Evolutionary conservation across 2,113 vertebrate species (phyloP).

Genomic region (Eonycteris spelaea): DNA sequence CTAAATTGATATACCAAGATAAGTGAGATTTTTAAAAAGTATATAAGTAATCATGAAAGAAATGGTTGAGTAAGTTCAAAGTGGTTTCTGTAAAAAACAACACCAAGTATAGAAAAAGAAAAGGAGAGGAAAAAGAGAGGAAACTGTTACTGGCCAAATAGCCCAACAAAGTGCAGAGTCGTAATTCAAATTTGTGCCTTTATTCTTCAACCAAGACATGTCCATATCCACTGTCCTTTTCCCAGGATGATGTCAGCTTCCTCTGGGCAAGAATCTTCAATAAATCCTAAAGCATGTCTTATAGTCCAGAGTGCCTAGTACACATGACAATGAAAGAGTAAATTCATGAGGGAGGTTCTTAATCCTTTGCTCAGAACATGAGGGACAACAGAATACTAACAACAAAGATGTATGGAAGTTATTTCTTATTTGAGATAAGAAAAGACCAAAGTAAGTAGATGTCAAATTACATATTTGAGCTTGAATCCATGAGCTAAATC

Average conservation of each 20-base stretch:
- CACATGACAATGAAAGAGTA: background rate
- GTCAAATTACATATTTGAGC: background rate
- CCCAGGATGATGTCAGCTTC: background rate
- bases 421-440: background rate
- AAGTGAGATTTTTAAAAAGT: background rate
- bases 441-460: background rate
- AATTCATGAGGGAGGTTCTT: background rate
- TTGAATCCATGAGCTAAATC: constrained; percentile 1
- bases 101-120: background rate
- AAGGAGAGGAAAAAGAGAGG: background rate
- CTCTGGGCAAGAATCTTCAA: background rate
- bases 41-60: background rate
- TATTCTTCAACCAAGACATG: background rate
- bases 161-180: background rate
- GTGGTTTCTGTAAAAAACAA: background rate
- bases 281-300: background rate
- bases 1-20: background rate
- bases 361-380: background rate
- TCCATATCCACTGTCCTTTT: background rate
- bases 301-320: background rate
- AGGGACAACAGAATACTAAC: background rate
- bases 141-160: background rate
- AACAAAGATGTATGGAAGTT: background rate
- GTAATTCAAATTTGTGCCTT: background rate
- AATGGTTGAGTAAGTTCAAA: background rate